Conservation (phyloP, 2,888 invertebrate species). For the Julus scandinavius region DNA sequence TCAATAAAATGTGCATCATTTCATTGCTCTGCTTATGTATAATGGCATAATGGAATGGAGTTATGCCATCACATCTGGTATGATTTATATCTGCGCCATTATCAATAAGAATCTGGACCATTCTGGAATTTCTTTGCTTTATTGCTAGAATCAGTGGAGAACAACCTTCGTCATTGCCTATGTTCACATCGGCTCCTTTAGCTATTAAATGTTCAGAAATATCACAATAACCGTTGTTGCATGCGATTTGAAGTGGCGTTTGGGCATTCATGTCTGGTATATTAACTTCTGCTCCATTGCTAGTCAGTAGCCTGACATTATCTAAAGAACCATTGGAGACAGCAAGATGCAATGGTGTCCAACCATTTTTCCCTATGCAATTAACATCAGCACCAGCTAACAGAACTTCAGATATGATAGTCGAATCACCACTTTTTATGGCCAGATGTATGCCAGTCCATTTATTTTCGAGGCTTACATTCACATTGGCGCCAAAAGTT, state of each 20-base stretch:
- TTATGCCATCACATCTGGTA: neutral
- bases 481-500: neutral
- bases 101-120: neutral
- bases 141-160: neutral
- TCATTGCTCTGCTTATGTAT: neutral
- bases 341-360: neutral
- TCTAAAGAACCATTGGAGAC: slow-evolving; percentile 63
- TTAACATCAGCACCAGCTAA: neutral
- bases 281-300: slow-evolving; percentile 74
- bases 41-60: neutral
- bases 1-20: neutral
- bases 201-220: neutral
- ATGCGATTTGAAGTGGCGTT: neutral
- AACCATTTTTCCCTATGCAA: neutral
- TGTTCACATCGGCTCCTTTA: neutral
- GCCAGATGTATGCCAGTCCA: neutral
- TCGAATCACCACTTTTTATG: neutral
- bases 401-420: neutral
- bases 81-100: neutral
- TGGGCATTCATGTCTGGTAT: slow-evolving; percentile 68
- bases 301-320: slow-evolving; percentile 70
- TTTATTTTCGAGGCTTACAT: neutral
- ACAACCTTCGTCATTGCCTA: neutral
- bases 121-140: neutral
- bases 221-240: neutral